Base-by-base conservation (phyloP, 2,797 vertebrate genomes). In the Nasua narica region DNA sequence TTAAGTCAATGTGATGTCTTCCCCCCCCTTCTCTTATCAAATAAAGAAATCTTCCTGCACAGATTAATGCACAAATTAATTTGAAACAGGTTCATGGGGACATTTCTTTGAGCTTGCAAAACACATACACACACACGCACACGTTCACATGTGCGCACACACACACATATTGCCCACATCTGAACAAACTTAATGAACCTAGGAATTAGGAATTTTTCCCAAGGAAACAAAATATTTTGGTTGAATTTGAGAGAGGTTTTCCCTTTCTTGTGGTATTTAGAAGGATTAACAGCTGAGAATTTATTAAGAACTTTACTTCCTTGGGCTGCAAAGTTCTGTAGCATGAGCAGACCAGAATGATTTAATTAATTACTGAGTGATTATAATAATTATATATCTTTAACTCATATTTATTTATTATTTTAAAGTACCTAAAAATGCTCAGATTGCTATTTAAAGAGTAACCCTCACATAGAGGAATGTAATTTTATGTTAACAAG, bases 41-140 rank as follows among this genome's bases (percentile, higher is more conserved):
- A 96, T 43, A 90, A 90, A 76, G 96, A 96, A 96, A 95, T 90
- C 32, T 97, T 97, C 54, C 94, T 96, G 67, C 56, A 87, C 43
- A 13, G 91, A 95, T 94, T 92, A 87, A 43, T 86, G 35, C 19
- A 82, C 58, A 76, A 94, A 96, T 97, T 97, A 96, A 97, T 58
- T 97, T 94, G 96, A 96, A 96, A 69, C 12, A 79, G 16, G 35
- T 94, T 94, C 67, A 62, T 94, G 81, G 14, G 23, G 58, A 84
- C 29, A 37, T 48, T 92, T 91, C 13, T 83, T 70, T 81, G 13
- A 70, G 32, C 13, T 88, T 83, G n/a, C 67, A 69, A 93, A 15
- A 58, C 16, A 50, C n/a, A 46, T 25, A 48, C 40, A 43, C 46
- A 37, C 43, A 56, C n/a, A n/a, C 70, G 40, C 18, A 43, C 46